Conservation (phyloP, 2,888 invertebrate genomes). For the Diarsia mendica region DNA sequence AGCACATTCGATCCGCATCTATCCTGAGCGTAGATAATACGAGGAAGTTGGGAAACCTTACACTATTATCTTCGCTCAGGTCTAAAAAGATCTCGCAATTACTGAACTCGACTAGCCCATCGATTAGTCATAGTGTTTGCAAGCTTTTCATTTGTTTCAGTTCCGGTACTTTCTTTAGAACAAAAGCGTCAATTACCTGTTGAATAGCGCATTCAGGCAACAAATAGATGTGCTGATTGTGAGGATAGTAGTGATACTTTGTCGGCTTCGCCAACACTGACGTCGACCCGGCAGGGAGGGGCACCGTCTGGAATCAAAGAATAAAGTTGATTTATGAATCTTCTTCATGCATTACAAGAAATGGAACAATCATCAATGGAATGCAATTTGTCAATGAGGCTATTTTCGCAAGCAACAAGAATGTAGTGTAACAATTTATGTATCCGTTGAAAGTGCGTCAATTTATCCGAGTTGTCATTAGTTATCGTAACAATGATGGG, state of each 20-base stretch:
- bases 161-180: slow-evolving; percentile 60
- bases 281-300: slow-evolving; percentile 92
- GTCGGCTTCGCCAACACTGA: slow-evolving; percentile 95
- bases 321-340: slow-evolving; percentile 65
- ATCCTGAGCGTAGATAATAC: slow-evolving; percentile 32
- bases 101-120: slow-evolving; percentile 31
- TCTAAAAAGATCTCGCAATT: slow-evolving; percentile 42
- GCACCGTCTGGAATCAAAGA: slow-evolving; percentile 91
- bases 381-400: slow-evolving; percentile 63
- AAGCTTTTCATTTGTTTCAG: slow-evolving; percentile 53
- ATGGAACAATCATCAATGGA: slow-evolving; percentile 59
- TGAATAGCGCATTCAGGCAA: slow-evolving; percentile 98
- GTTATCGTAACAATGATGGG: slow-evolving; percentile 81
- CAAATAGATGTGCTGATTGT: slow-evolving; percentile 97
- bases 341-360: slow-evolving; percentile 37
- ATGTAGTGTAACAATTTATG: slow-evolving; percentile 69
- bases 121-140: slow-evolving; percentile 53
- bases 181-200: slow-evolving; percentile 90
- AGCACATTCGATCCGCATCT: slow-evolving; percentile 44
- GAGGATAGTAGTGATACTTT: slow-evolving; percentile 98
- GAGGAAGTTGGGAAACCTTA: slow-evolving; percentile 30
- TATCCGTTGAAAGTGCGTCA: slow-evolving; percentile 78
- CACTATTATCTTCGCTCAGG: slow-evolving; percentile 39
- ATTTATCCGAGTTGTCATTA: slow-evolving; percentile 79
- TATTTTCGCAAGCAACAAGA: slow-evolving; percentile 66